Percentiles rank a stretch among this genome's conserved stretches.
phyloP scores from a whole-genome alignment of 2,797 vertebrate genomes.

The Hyperoplus lanceolatus region DNA sequence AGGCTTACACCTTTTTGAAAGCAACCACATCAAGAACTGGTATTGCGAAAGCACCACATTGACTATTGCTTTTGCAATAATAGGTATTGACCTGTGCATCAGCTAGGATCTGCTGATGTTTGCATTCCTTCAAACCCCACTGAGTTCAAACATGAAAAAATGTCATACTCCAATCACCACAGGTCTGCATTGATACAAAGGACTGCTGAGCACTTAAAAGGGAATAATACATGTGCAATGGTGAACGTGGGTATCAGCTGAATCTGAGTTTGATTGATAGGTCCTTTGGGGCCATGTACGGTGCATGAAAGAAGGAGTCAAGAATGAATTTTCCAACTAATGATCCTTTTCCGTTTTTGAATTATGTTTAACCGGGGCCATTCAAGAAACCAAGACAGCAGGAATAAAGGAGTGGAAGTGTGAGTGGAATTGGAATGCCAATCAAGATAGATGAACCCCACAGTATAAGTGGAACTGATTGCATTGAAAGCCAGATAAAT shows the following conservation, averaged over 20 bases:
- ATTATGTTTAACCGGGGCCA: constrained; percentile 75
- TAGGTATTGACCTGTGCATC: constrained; percentile 76
- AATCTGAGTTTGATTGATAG: constrained; percentile 75
- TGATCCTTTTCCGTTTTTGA: constrained; percentile 74
- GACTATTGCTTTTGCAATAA: constrained; percentile 80
- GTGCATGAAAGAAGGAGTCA: constrained; percentile 68
- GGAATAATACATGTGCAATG: constrained; percentile 60
- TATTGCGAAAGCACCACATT: constrained; percentile 57
- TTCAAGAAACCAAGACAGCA: constrained; percentile 57
- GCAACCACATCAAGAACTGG: constrained; percentile 40
- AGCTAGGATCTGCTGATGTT: constrained; percentile 73
- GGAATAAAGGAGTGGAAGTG: constrained; percentile 47
- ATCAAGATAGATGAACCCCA: constrained; percentile 53
- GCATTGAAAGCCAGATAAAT: constrained; percentile 22
- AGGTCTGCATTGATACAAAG: constrained; percentile 59
- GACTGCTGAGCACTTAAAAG: constrained; percentile 63
- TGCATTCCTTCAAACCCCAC: constrained; percentile 74
- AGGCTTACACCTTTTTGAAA: constrained; percentile 37
- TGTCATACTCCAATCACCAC: constrained; percentile 61
- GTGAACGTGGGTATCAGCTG: constrained; percentile 61
- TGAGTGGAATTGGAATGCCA: constrained; percentile 61
- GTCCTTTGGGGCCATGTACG: constrained; percentile 57
- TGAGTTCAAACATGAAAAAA: constrained; percentile 67
- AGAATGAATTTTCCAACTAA: constrained; percentile 76
- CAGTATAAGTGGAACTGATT: constrained; percentile 37